Evolutionary conservation across 2,113 vertebrate genomes (phyloP).

Genomic region (Megalops atlanticus): DNA sequence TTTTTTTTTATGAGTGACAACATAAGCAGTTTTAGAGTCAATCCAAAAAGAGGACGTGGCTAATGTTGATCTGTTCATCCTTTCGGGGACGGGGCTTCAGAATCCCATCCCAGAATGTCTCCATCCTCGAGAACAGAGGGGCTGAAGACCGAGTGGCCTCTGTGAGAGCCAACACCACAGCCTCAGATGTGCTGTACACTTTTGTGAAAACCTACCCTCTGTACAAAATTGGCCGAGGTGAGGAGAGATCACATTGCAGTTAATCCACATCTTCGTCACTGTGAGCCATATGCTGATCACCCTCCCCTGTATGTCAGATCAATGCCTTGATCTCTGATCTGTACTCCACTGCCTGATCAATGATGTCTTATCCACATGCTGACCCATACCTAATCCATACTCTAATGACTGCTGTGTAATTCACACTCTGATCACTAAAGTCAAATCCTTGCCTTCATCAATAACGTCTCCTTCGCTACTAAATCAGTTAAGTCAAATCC

Average conservation of each 20-base stretch:
- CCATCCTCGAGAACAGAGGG: conserved; percentile 31
- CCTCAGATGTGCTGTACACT: conserved; percentile 25
- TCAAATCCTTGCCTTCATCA: no score
- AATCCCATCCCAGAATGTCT: conserved; percentile 22
- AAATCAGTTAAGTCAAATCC: no score
- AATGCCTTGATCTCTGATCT: no score
- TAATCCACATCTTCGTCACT: neutral
- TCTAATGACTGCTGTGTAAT: neutral
- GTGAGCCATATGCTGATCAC: no score
- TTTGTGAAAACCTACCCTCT: conserved; percentile 25
- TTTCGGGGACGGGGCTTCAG: no score
- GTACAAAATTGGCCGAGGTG: conserved; percentile 34
- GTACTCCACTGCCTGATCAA: no score
- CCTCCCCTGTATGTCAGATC: no score
- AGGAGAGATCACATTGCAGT: neutral
- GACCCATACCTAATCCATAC: neutral
- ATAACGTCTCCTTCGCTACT: neutral
- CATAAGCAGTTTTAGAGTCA: no score
- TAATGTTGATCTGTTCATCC: neutral
- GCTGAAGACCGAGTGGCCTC: conserved; percentile 15
- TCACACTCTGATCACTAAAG: neutral
- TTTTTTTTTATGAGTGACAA: no score
- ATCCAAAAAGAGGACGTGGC: neutral
- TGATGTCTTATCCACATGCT: no score
- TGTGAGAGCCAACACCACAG: conserved; percentile 16